phyloP scores from a whole-genome alignment of 2,113 vertebrate genomes.

The Larimichthys polyactis region DNA sequence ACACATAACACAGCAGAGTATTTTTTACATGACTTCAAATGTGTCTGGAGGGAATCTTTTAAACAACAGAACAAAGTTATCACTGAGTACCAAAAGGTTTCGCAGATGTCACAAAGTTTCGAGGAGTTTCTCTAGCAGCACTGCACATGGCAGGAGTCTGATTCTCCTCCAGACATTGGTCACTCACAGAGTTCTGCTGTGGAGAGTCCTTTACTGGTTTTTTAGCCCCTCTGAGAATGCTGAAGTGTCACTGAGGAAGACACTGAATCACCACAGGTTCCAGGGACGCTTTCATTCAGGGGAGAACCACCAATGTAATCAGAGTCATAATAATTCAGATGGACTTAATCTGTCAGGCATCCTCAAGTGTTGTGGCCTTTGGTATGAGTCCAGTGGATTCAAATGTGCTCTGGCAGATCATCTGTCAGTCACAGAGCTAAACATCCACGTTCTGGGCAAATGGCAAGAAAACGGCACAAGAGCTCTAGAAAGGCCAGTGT shows the following conservation, averaged over 20 bases:
- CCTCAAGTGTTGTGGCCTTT: constrained; percentile 36
- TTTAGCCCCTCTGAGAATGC: constrained; percentile 16
- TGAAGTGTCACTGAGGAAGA: constrained; percentile 54
- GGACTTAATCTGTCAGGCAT: neutral
- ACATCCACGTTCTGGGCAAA: neutral
- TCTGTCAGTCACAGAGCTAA: neutral
- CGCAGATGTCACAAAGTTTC: constrained; percentile 20
- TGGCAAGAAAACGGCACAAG: constrained; percentile 32
- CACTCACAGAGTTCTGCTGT: constrained; percentile 28
- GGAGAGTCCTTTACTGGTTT: constrained; percentile 29
- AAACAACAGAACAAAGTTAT: constrained; percentile 23
- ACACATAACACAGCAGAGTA: neutral
- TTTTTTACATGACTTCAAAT: constrained; percentile 18
- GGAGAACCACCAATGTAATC: neutral
- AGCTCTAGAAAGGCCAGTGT: constrained; percentile 87
- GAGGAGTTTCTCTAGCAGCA: constrained; percentile 61
- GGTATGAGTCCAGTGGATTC: constrained; percentile 31
- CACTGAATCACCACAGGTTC: constrained; percentile 36
- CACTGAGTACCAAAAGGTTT: constrained; percentile 30
- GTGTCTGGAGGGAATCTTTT: constrained; percentile 8
- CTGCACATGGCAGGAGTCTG: constrained; percentile 29
- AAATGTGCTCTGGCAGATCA: constrained; percentile 21
- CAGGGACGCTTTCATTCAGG: constrained; percentile 21
- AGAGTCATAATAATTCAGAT: constrained; percentile 15
- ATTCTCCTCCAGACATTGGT: constrained; percentile 13